These are phyloP conservation scores for Micronycteris hirsuta DNA, from an alignment of 2,113 vertebrate genomes.

Conservation along the genomic window DNA sequence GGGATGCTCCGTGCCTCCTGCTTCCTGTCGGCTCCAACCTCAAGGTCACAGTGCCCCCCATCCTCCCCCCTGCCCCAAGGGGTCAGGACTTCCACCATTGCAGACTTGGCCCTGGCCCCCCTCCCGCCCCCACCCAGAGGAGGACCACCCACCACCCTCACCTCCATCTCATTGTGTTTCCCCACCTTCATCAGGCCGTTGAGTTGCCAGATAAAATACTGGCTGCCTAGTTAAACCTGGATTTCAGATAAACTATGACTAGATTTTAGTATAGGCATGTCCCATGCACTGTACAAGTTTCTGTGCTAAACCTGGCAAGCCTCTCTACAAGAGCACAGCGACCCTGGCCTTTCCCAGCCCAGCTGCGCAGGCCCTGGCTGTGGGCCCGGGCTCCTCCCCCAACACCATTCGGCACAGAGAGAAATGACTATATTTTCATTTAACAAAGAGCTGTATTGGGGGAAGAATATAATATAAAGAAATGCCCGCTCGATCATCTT, in stretches of 20 bases:
- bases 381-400: neutral
- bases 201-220: neutral
- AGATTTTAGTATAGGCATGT: neutral
- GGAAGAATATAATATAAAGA: neutral
- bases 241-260: neutral
- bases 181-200: neutral
- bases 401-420: neutral
- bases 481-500: neutral
- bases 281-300: neutral
- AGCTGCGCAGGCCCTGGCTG: neutral
- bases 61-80: accelerated
- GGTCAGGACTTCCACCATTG: neutral
- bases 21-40: neutral
- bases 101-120: neutral
- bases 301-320: neutral
- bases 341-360: neutral
- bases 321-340: neutral
- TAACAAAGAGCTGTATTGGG: neutral
- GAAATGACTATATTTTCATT: neutral
- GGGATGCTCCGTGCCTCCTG: neutral
- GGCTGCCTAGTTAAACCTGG: neutral
- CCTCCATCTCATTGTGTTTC: neutral
- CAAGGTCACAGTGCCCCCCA: neutral
- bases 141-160: neutral
- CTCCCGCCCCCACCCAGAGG: neutral